Evolutionary conservation across 2,888 invertebrate genomes (phyloP).

Genomic region (Campoplex nolae): DNA sequence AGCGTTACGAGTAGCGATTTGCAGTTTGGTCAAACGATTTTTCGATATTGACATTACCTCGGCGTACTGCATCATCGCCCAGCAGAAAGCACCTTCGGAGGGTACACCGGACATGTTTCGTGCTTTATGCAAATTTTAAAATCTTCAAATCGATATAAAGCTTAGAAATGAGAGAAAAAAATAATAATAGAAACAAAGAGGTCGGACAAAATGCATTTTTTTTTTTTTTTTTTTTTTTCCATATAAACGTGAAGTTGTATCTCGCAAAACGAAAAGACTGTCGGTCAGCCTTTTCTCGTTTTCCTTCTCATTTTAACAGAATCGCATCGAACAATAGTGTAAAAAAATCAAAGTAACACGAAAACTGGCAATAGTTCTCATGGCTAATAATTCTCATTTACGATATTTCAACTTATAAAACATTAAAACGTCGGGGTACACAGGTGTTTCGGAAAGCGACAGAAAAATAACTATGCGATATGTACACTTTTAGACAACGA

Average conservation of each 20-base stretch:
- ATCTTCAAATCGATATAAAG: conserved; percentile 4
- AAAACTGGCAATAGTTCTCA: too few species aligned
- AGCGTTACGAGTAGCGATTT: conserved; percentile 40
- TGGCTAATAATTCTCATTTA: too few species aligned
- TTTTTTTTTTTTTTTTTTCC: not conserved
- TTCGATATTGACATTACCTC: conserved; percentile 64
- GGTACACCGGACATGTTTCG: conserved; percentile 51
- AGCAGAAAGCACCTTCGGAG: conserved; percentile 55
- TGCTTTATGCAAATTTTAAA: not conserved
- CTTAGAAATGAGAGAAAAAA: not conserved
- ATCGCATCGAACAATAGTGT: not conserved
- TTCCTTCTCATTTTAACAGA: not conserved
- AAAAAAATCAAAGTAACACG: not conserved
- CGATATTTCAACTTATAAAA: conserved; percentile 56
- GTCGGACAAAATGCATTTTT: not conserved
- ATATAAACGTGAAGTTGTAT: conserved; percentile 36
- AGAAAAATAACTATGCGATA: conserved; percentile 52
- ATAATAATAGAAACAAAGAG: not conserved
- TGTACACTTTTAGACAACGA: conserved; percentile 62
- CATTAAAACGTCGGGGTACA: conserved; percentile 44
- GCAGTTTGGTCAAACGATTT: conserved; percentile 50
- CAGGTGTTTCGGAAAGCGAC: conserved; percentile 26
- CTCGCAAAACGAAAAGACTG: conserved; percentile 17
- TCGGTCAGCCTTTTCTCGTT: not conserved
- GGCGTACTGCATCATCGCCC: conserved; percentile 58